Base-by-base conservation (phyloP, 2,113 vertebrate genomes). In the Crotophaga sulcirostris region DNA sequence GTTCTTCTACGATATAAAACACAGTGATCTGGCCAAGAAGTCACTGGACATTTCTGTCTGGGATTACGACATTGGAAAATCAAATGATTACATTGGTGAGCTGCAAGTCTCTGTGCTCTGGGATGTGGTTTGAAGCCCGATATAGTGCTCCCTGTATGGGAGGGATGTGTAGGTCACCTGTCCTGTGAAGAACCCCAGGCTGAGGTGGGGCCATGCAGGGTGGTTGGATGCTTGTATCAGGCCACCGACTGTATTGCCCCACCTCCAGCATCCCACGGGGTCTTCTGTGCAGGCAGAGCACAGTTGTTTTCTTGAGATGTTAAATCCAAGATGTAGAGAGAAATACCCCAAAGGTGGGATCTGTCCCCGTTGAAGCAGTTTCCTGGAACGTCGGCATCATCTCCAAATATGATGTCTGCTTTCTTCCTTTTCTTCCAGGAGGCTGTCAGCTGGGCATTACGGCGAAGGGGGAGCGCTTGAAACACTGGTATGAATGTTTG, bases 401-500 rank as follows among this genome's bases (percentile, higher is more conserved):
- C 62, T 31, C 55, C 34, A 58, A 54, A 1, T 4, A 0, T 4
- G 15, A 7, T 33, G 1, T 5, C 58, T 47, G 24, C 19, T 51
- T 56, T 24, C 45, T 26, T 47, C 62, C 56, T 66, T n/a, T 25
- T 26, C 72, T 15, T n/a, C 15, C 95, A 98, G 98, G 98, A 0
- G 98, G 99, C 10, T 99, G 99, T 93, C 99, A 99, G 96, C 98
- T 99, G 52, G 99, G 99, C 40, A 99, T 99, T 96, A 99, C 98
- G 1, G 99, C 99, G 47, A 99, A 99, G 95, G 99, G 99, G 6
- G 99, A 99, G 95, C 96, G 98, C 87, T 98, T 99, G 96, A 99
- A 99, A 98, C 99, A 99, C 97, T 99, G 99, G 99, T 99, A 99
- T 3, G 99, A 99, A 94, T 99, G 99, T 64, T 86, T 99, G 97